Evolutionary conservation across 2,113 vertebrate species (phyloP), one percentile per base, ranked within the genome.

Genomic region (Tragelaphus imberbis): DNA sequence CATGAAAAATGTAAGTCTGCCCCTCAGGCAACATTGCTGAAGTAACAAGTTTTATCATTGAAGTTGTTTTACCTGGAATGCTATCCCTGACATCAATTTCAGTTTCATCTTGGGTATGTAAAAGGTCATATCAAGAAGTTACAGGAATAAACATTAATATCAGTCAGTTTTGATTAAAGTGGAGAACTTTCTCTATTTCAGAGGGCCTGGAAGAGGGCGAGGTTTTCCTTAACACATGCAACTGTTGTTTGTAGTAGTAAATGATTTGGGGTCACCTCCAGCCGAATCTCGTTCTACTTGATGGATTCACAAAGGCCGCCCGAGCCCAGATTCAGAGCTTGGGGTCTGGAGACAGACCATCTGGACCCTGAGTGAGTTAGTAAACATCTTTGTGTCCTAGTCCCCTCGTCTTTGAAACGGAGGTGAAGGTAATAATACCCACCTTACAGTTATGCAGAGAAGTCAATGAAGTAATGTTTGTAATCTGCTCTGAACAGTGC

Each of bases 51-150:
- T 93, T 93, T 89, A 96, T 91, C 88, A 86, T 27, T 94, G 95
- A 53, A n/a, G 75, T 77, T 88, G 40, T 88, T 85, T 86, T 89
- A 86, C 61, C 61, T 63, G 84, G 11, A 93, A 89, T 10, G 3
- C 17, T 77, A 17, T 79, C 44, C 25, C 11, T 89, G 47, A 55
- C 56, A 94, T 91, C 84, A 91, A 89, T 89, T 96, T 95, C 59
- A 95, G 44, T 71, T 95, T 96, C 84, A 95, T 71, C 65, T 91
- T 91, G 68, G 47, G 36, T 9, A 59, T 33, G 91, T 13, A 49
- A 95, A 97, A 97, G 89, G 81, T 93, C 95, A 82, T 56, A 95
- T 27, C 58, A 94, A 89, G 86, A 96, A 80, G 56, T 96, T 59
- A 86, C 13, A 91, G 61, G 47, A 58, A 40, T 58, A 88, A 96